Percentiles rank a stretch among this genome's conserved stretches.
Conservation (phyloP, 2,113 vertebrate genomes). For the Hippocampus guttulatus region DNA sequence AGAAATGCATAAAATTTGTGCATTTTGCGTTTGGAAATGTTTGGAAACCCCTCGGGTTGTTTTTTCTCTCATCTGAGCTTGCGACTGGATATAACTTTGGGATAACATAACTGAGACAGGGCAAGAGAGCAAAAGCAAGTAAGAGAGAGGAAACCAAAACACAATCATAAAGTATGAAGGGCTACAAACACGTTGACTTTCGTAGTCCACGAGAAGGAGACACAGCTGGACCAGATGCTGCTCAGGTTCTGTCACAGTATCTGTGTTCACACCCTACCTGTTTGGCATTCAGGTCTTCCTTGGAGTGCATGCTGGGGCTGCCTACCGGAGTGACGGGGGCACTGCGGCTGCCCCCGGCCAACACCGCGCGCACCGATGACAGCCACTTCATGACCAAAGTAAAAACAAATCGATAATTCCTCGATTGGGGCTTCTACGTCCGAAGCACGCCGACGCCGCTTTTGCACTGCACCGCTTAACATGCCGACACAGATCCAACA, state of each 20-base stretch:
- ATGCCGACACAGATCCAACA: slow-evolving; percentile 35
- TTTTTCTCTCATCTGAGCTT: background rate
- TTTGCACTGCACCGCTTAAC: slow-evolving; percentile 14
- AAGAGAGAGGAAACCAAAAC: too few species aligned
- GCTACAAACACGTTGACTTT: too few species aligned
- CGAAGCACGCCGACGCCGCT: background rate
- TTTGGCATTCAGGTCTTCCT: slow-evolving; percentile 53
- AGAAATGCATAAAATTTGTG: background rate
- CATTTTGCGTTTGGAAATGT: background rate
- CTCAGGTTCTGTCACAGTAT: background rate
- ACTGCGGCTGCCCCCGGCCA: slow-evolving; percentile 54
- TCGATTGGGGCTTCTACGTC: background rate
- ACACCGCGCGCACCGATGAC: slow-evolving; percentile 42
- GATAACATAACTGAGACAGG: background rate
- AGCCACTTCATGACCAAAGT: slow-evolving; percentile 66
- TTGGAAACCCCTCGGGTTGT: background rate
- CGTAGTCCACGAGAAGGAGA: too few species aligned
- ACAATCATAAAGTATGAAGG: too few species aligned
- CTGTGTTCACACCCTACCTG: slow-evolving; percentile 54
- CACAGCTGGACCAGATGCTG: too few species aligned
- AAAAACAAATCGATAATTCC: slow-evolving; percentile 4
- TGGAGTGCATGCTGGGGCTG: slow-evolving; percentile 56
- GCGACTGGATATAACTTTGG: background rate
- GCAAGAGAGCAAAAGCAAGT: background rate
- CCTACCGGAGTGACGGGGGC: slow-evolving; percentile 56